Evolutionary conservation across 2,113 vertebrate genomes (phyloP).

Genomic region (Psophia crepitans): DNA sequence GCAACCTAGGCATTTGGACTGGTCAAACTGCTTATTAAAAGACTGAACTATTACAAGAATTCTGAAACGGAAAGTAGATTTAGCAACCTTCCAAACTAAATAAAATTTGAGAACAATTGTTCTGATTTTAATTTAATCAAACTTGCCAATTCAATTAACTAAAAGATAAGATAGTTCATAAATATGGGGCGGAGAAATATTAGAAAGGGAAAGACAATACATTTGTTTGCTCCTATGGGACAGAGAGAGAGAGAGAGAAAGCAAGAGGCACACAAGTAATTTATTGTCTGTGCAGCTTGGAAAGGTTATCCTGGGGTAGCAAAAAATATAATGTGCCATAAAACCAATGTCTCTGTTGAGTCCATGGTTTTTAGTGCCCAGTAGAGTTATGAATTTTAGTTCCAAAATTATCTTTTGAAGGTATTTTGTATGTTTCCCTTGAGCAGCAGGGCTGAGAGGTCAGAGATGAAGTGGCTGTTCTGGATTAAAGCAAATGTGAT

Average conservation of each 20-base stretch:
- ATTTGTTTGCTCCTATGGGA: constrained; percentile 37
- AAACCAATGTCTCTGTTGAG: constrained; percentile 58
- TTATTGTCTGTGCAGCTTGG: constrained; percentile 25
- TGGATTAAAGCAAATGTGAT: constrained; percentile 27
- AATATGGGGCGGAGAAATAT: neutral
- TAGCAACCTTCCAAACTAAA: neutral
- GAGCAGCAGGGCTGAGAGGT: constrained; percentile 31
- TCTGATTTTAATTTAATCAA: constrained; percentile 9
- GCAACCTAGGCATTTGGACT: neutral
- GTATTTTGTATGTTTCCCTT: constrained; percentile 50
- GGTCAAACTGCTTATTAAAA: neutral
- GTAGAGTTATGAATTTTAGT: constrained; percentile 58
- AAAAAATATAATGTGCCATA: constrained; percentile 55
- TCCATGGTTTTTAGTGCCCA: constrained; percentile 50
- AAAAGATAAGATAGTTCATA: constrained; percentile 5
- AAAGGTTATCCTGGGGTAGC: constrained; percentile 50
- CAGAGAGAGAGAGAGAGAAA: neutral
- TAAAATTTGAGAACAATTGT: neutral
- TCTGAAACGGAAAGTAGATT: neutral
- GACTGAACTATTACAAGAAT: neutral
- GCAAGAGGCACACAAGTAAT: neutral
- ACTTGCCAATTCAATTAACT: neutral
- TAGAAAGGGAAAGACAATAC: neutral
- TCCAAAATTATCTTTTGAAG: constrained; percentile 56
- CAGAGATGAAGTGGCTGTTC: neutral